Evolutionary conservation across 2,888 invertebrate genomes (phyloP).

Genomic region (Chouioia cunea): DNA sequence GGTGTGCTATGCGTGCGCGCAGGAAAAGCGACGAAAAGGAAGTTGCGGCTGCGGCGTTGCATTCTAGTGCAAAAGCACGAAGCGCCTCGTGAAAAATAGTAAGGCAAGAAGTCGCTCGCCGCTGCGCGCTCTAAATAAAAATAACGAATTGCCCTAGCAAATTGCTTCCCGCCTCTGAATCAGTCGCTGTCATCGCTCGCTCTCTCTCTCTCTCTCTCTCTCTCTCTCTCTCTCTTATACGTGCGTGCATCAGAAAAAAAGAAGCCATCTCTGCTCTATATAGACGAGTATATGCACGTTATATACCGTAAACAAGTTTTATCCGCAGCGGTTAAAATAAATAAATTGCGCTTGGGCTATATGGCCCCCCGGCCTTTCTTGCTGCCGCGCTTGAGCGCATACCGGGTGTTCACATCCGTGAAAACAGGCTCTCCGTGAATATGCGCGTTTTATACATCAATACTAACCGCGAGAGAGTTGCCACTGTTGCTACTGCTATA

Average conservation of each 20-base stretch:
- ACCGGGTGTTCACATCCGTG: conserved; percentile 67
- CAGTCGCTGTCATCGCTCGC: conserved; percentile 45
- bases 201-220: too few species aligned
- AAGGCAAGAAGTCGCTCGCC: neutral
- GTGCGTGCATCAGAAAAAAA: conserved; percentile 19
- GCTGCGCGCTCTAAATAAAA: conserved; percentile 23
- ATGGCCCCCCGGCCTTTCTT: conserved; percentile 57
- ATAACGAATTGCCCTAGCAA: conserved; percentile 44
- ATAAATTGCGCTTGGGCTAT: conserved; percentile 59
- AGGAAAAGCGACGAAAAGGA: conserved; percentile 7
- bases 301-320: conserved; percentile 63
- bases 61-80: too few species aligned
- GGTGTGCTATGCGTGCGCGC: neutral
- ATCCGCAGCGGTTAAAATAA: conserved; percentile 63
- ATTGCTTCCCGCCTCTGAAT: conserved; percentile 48
- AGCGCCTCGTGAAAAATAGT: too few species aligned
- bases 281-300: conserved; percentile 25
- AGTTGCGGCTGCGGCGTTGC: too few species aligned
- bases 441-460: conserved; percentile 65
- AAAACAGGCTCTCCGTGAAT: conserved; percentile 66
- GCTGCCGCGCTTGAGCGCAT: conserved; percentile 58
- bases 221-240: neutral
- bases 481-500: too few species aligned
- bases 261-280: conserved; percentile 21
- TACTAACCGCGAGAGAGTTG: conserved; percentile 49